Conservation (phyloP, 2,888 invertebrate genomes). For the Pseudococcus viburni region DNA sequence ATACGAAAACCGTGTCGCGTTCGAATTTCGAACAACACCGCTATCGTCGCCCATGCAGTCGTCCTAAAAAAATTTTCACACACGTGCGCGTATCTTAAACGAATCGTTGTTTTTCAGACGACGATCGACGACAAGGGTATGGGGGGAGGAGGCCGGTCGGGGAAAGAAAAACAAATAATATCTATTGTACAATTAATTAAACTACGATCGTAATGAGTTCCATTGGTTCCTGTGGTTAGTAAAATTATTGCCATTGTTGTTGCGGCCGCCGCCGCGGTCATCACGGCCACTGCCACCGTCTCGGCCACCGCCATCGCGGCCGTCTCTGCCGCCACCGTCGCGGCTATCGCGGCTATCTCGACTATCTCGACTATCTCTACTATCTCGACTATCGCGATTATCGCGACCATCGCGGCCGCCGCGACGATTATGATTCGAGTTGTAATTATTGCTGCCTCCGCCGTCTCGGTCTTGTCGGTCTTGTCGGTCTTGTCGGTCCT, state of each 20-base stretch:
- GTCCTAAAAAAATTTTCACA: not conserved
- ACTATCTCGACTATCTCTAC: not conserved
- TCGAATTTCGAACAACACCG: conserved; percentile 43
- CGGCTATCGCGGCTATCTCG: not conserved
- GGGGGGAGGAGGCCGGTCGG: not conserved
- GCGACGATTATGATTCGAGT: not conserved
- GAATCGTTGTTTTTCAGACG: not conserved
- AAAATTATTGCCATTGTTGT: conserved; percentile 59
- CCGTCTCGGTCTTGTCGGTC: not conserved
- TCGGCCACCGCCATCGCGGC: not conserved
- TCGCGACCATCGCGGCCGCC: conserved; percentile 28
- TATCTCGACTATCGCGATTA: not conserved
- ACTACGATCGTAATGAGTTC: conserved; percentile 61
- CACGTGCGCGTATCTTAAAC: not conserved
- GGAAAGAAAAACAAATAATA: conserved; percentile 2
- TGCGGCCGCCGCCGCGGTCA: conserved; percentile 47
- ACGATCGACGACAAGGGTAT: not conserved
- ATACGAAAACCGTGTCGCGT: conserved; percentile 47
- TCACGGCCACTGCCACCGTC: conserved; percentile 11
- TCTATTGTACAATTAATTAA: conserved; percentile 47
- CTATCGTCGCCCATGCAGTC: not conserved
- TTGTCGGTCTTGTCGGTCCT: not conserved
- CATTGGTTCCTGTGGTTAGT: conserved; percentile 60
- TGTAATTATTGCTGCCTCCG: not conserved
- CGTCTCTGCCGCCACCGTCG: not conserved